A percentile compares a stretch with the other conserved stretches of the same genome.
Evolutionary conservation across 2,113 vertebrate genomes (phyloP).

Genomic region (Oncorhynchus clarkii): DNA sequence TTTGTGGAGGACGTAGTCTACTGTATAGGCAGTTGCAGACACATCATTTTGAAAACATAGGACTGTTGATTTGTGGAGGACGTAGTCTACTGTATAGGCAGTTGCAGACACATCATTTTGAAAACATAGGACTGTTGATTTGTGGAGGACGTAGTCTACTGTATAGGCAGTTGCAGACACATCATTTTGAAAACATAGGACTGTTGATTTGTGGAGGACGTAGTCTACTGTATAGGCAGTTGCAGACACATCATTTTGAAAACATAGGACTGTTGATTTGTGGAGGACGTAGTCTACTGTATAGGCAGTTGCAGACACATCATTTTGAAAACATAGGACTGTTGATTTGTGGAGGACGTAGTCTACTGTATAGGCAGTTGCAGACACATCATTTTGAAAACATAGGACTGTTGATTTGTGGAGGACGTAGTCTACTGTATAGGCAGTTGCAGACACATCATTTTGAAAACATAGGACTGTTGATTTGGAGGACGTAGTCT

Average conservation of each 20-base stretch:
- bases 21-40: constrained; percentile 5
- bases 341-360: constrained; percentile 13
- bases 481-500: neutral
- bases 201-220: constrained; percentile 20
- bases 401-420: constrained; percentile 21
- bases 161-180: constrained; percentile 8
- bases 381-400: constrained; percentile 39
- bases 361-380: neutral
- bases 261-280: constrained; percentile 28
- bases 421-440: neutral
- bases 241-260: constrained; percentile 37
- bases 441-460: constrained; percentile 19
- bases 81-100: neutral
- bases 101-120: constrained; percentile 31
- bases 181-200: constrained; percentile 37
- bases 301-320: constrained; percentile 15
- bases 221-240: neutral
- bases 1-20: neutral
- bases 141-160: neutral
- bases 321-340: constrained; percentile 37
- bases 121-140: constrained; percentile 35
- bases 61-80: constrained; percentile 17
- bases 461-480: constrained; percentile 41
- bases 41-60: constrained; percentile 39
- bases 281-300: neutral